phyloP scores from a whole-genome alignment of 2,113 vertebrate genomes.

The Phyllostomus hastatus region DNA sequence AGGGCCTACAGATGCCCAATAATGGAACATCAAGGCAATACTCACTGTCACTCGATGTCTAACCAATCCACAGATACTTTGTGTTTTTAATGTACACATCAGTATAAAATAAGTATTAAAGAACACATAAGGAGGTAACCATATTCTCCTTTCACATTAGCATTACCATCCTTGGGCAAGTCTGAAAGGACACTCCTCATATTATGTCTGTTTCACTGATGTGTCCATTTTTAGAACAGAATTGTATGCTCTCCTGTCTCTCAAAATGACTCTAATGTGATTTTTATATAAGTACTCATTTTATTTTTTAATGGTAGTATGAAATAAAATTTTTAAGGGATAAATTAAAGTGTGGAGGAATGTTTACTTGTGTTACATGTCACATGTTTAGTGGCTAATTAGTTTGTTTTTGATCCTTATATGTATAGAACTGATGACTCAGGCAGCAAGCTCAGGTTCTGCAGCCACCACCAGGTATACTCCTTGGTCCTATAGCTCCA shows the following conservation, averaged over 20 bases:
- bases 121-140: neutral
- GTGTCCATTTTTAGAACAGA: constrained; percentile 35
- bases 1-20: neutral
- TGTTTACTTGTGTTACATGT: constrained; percentile 16
- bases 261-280: constrained; percentile 49
- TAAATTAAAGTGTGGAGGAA: neutral
- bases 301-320: constrained; percentile 43
- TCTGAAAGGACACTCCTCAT: neutral
- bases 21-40: neutral
- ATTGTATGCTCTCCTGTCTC: constrained; percentile 25
- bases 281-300: constrained; percentile 47
- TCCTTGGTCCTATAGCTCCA: neutral
- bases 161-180: neutral
- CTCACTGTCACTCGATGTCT: neutral
- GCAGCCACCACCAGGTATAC: neutral
- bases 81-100: neutral
- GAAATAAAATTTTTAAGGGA: constrained; percentile 37
- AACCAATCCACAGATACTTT: neutral
- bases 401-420: neutral
- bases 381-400: neutral
- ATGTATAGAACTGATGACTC: neutral
- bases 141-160: neutral
- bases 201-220: neutral
- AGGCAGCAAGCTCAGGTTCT: neutral
- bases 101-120: neutral